A percentile compares a stretch with the other conserved stretches of the same genome.
Conservation (phyloP, 1,140 invertebrate genomes). For the Anoplolepis gracilipes region DNA sequence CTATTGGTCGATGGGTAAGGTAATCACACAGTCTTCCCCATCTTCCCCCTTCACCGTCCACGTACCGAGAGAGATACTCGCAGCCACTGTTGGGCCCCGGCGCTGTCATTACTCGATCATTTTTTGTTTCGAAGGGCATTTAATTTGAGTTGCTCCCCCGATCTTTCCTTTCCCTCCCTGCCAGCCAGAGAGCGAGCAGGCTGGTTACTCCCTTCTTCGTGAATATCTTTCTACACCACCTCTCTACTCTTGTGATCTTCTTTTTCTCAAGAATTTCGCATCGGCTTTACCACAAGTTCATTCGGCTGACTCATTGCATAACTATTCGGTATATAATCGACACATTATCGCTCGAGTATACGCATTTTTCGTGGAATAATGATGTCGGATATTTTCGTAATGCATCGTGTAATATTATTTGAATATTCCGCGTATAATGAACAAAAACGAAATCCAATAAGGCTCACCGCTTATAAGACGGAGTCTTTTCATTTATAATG, state of each 20-base stretch:
- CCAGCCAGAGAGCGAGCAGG: constrained; percentile 18
- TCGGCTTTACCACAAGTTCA: constrained; percentile 24
- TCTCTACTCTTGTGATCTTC: background rate
- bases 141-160: constrained; percentile 75
- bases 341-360: constrained; percentile 38
- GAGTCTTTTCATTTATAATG: background rate
- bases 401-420: constrained; percentile 27
- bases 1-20: constrained; percentile 79
- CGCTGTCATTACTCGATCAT: constrained; percentile 77
- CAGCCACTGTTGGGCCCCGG: constrained; percentile 65
- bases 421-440: background rate
- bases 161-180: constrained; percentile 1
- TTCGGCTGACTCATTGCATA: constrained; percentile 52
- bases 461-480: background rate
- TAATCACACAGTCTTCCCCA: constrained; percentile 75
- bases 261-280: background rate
- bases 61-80: constrained; percentile 66
- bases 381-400: constrained; percentile 11
- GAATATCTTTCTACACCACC: background rate
- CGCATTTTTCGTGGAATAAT: constrained; percentile 49
- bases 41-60: constrained; percentile 40
- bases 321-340: constrained; percentile 39
- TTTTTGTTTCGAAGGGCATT: constrained; percentile 78
- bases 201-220: constrained; percentile 49
- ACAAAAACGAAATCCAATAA: background rate